Conservation (phyloP, 2,888 invertebrate genomes). For the Mantis religiosa region DNA sequence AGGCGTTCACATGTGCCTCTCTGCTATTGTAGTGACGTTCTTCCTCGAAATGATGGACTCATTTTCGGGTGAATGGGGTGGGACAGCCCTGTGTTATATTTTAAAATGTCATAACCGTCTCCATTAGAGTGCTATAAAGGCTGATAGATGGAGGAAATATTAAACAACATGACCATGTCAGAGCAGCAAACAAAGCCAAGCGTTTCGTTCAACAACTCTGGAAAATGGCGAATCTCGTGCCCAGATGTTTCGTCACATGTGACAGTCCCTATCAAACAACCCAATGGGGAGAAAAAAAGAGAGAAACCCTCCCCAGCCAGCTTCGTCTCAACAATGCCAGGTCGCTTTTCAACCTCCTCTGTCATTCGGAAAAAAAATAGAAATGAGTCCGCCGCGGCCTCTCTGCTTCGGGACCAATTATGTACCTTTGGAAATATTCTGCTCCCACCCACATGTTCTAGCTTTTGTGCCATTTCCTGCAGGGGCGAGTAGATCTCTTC, state of each 20-base stretch:
- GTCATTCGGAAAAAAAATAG: neutral
- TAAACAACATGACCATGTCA: neutral
- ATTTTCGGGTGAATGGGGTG: neutral
- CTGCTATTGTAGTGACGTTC: no score
- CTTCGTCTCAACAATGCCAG: neutral
- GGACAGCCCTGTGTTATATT: neutral
- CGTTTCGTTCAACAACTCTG: neutral
- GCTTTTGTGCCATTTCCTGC: neutral
- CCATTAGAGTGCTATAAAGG: neutral
- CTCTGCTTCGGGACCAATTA: neutral
- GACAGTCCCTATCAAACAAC: neutral
- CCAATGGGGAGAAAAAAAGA: neutral
- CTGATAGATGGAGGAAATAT: neutral
- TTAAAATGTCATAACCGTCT: neutral
- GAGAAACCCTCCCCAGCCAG: neutral
- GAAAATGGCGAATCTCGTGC: neutral
- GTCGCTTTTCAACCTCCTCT: neutral
- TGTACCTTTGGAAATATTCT: neutral
- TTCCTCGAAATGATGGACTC: neutral
- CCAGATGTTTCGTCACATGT: neutral
- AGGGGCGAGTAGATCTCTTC: neutral
- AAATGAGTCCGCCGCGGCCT: neutral
- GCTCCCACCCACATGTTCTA: neutral
- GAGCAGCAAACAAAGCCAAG: neutral
- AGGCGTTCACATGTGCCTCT: no score